Conservation (phyloP, 1,140 invertebrate genomes). For the Halotydeus destructor region DNA sequence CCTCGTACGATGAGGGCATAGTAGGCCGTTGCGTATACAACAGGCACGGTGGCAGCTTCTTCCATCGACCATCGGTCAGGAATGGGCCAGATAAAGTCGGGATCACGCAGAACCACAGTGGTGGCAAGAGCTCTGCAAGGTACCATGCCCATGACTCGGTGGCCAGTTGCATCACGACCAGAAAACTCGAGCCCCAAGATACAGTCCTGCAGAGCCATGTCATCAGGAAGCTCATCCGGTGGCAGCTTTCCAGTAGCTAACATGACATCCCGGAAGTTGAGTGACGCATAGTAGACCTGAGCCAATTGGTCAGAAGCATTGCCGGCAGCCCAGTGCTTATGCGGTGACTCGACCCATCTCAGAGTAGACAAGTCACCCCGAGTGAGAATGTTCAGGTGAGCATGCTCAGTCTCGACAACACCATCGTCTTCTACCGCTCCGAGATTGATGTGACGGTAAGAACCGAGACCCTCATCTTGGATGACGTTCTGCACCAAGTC, state of each 20-base stretch:
- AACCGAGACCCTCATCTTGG: slow-evolving; percentile 8
- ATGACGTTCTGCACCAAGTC: slow-evolving; percentile 14
- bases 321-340: slow-evolving; percentile 28
- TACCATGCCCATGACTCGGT: slow-evolving; percentile 78
- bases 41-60: slow-evolving; percentile 77
- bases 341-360: slow-evolving; percentile 71
- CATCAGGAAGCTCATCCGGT: slow-evolving; percentile 63
- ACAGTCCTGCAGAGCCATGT: slow-evolving; percentile 15
- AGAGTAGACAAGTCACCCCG: slow-evolving; percentile 72
- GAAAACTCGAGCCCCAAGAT: slow-evolving; percentile 60
- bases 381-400: slow-evolving; percentile 71
- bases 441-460: slow-evolving; percentile 21
- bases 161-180: slow-evolving; percentile 41
- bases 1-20: slow-evolving; percentile 49
- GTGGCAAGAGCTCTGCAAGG: slow-evolving; percentile 70
- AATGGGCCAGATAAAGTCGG: slow-evolving; percentile 75
- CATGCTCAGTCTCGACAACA: slow-evolving; percentile 42
- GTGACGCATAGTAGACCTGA: slow-evolving; percentile 34
- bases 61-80: slow-evolving; percentile 68
- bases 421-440: slow-evolving; percentile 20
- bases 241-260: slow-evolving; percentile 83
- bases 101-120: slow-evolving; percentile 51
- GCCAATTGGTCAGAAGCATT: slow-evolving; percentile 40
- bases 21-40: slow-evolving; percentile 58
- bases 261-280: slow-evolving; percentile 16